These are phyloP conservation scores for Cynaeus angustus DNA, from an alignment of 2,888 invertebrate species.

Conservation along the genomic window DNA sequence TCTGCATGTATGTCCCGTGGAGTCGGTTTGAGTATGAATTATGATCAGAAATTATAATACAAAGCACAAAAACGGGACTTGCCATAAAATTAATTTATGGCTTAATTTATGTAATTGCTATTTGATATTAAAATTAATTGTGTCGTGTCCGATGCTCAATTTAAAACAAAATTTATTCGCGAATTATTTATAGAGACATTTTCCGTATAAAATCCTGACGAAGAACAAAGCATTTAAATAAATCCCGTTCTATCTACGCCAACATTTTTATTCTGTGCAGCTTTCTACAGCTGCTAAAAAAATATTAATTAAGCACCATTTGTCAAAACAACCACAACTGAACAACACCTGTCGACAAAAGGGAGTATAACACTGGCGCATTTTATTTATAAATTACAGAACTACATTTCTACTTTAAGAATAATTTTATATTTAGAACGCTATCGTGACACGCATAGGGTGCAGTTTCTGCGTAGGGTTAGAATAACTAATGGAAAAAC, in stretches of 20 bases:
- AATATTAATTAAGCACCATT: conserved; percentile 26
- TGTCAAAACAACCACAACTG: conserved; percentile 30
- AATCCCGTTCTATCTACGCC: not conserved
- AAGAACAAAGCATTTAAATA: conserved; percentile 17
- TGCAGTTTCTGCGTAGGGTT: not conserved
- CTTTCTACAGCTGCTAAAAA: not conserved
- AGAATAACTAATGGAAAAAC: not conserved
- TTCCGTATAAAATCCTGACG: not conserved
- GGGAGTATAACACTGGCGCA: not conserved
- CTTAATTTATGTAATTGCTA: conserved; percentile 25
- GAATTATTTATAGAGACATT: conserved; percentile 4
- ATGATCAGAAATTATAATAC: conserved; percentile 16
- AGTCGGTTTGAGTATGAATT: conserved; percentile 7
- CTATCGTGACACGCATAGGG: conserved; percentile 3
- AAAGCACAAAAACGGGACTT: conserved; percentile 22
- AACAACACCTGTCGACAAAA: conserved; percentile 2
- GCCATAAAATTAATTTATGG: conserved; percentile 31
- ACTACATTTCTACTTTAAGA: not conserved
- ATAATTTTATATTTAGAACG: conserved; percentile 17
- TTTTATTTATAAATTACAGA: conserved; percentile 21
- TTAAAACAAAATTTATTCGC: conserved; percentile 1
- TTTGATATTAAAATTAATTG: conserved; percentile 31
- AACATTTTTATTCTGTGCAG: conserved; percentile 8
- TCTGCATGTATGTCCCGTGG: not conserved
- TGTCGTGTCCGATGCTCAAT: conserved; percentile 6